Evolutionary conservation across 2,113 vertebrate genomes (phyloP).

Genomic region (Oplegnathus fasciatus): DNA sequence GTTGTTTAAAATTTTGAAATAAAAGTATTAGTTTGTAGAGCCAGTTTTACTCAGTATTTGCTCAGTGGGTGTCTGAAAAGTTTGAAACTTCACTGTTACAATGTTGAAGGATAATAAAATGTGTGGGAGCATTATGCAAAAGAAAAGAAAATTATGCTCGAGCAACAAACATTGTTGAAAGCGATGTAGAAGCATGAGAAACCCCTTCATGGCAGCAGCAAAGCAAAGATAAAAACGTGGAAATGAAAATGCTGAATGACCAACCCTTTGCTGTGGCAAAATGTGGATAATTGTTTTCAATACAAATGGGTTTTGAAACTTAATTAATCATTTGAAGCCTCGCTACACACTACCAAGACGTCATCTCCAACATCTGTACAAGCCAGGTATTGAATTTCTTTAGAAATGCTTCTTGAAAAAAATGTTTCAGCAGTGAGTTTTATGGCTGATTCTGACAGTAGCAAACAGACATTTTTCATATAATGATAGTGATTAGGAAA

Average conservation of each 20-base stretch:
- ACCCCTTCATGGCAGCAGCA: neutral
- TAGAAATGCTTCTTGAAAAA: neutral
- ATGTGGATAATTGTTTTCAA: neutral
- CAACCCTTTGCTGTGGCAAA: neutral
- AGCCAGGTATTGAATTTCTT: neutral
- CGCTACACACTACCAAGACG: neutral
- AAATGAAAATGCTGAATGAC: neutral
- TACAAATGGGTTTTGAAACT: neutral
- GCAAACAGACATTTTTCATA: neutral
- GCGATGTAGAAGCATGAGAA: neutral
- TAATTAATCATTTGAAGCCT: neutral
- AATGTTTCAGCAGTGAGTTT: neutral
- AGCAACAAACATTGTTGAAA: neutral
- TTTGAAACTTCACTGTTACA: neutral
- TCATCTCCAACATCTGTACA: neutral
- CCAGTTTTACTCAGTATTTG: neutral
- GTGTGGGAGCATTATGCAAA: no score
- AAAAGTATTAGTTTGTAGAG: neutral
- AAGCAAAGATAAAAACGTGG: neutral
- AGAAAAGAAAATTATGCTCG: neutral
- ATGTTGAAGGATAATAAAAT: neutral
- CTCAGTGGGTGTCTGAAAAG: neutral
- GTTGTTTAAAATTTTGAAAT: no score
- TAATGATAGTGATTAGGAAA: neutral
- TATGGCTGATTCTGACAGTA: neutral